Evolutionary conservation across 2,797 vertebrate genomes (phyloP).

Genomic region (Silurus lanzhouensis): DNA sequence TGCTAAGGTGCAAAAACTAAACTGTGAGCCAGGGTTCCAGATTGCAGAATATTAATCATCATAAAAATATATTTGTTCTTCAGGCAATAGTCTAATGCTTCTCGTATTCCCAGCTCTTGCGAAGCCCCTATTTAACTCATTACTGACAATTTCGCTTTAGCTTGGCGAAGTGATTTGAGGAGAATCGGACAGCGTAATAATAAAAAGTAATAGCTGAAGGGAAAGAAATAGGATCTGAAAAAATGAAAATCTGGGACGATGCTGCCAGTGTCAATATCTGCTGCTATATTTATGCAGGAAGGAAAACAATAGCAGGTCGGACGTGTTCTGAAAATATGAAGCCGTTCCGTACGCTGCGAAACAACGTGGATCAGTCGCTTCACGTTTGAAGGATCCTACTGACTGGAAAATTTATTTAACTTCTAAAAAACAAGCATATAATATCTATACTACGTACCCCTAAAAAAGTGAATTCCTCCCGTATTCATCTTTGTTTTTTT

Average conservation of each 20-base stretch:
- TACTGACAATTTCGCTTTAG: not conserved
- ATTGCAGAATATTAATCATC: not conserved
- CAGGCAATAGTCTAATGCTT: not conserved
- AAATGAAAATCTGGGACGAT: not conserved
- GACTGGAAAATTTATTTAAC: no score
- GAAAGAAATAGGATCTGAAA: not conserved
- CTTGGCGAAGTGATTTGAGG: not conserved
- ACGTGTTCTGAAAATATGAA: not conserved
- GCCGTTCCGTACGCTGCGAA: not conserved
- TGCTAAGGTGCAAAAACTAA: not conserved
- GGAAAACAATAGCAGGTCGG: not conserved
- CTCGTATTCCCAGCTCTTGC: not conserved
- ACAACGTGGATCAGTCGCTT: not conserved
- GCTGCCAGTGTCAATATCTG: not conserved
- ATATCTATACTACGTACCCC: no score
- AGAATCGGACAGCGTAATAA: not conserved
- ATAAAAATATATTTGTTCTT: not conserved
- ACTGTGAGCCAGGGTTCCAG: not conserved
- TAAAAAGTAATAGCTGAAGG: not conserved
- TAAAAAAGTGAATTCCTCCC: no score
- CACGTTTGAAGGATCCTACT: no score
- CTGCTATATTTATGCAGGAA: not conserved
- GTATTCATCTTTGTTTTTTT: no score
- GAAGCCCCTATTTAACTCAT: not conserved
- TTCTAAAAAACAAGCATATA: no score